Base-by-base conservation (phyloP, 2,888 invertebrate species). In the Myopa tessellatipennis region DNA sequence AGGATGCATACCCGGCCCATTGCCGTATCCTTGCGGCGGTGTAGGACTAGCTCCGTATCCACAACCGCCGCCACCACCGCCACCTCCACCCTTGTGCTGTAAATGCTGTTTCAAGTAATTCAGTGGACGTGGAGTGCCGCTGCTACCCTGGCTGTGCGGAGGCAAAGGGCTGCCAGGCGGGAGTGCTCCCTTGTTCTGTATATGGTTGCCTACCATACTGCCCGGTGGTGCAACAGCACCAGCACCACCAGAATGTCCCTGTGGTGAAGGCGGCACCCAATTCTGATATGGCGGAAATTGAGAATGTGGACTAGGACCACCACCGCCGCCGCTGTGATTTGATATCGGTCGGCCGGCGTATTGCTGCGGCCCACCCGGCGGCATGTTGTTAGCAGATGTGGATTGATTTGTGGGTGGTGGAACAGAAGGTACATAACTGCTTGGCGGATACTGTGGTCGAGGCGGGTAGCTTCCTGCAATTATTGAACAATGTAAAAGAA, bases 21-120 rank as follows among this genome's bases (percentile, higher is more conserved):
- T 90, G 76, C 89, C 83, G 88, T 91, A 88, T 8, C 90, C 90
- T 81, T 91, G 92, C 67, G 92, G 92, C 79, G 92, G 92, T 10
- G 79, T 76, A 18, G 80, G 79, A 68, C 79, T 77, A 70, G 76
- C 74, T 14, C 78, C 78, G 92, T 92, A 88, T 92, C 91, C 78
- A 90, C 90, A n/a, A 18, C 18, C 18, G 34, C 5, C 61, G 8
- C 61, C 61, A 34, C 61, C 26, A 83, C 90, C 75, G n/a, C 78
- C 78, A 92, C 92, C 88, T 92, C 91, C 78, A 89, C 93, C 92
- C 90, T 94, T 94, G 88, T 94, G 93, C 90, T 93, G 91, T 79
- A 92, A 90, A 89, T 93, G 93, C 87, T 93, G 93, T 86, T 93
- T 93, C 88, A 93, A 90, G 91, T 93, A 93, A 89, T 92, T 92